A percentile compares a stretch with the other conserved stretches of the same genome.
Evolutionary conservation across 2,113 vertebrate genomes (phyloP).

Genomic region (Poeciliopsis turrubarensis): DNA sequence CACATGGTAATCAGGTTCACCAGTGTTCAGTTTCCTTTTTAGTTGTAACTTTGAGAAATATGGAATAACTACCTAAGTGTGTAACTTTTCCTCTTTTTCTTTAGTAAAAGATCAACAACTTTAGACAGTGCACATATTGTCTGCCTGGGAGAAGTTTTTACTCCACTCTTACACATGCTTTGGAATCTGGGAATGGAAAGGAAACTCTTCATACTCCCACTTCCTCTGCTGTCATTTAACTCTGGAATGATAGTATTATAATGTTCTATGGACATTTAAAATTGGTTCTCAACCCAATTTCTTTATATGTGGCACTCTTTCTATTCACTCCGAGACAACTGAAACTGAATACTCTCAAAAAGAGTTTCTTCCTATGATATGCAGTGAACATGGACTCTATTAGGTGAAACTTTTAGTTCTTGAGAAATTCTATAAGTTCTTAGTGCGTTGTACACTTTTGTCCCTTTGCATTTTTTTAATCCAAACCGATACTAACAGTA

Average conservation of each 20-base stretch:
- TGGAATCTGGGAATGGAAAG: constrained; percentile 62
- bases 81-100: constrained; percentile 1
- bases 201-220: constrained; percentile 46
- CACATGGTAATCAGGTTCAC: constrained; percentile 68
- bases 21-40: constrained; percentile 7
- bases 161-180: constrained; percentile 41
- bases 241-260: constrained; percentile 56
- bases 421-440: no score
- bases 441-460: no score
- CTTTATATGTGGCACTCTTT: constrained; percentile 21
- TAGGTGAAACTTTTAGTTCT: no score
- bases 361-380: no score
- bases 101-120: constrained; percentile 21
- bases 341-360: no score
- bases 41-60: constrained; percentile 6
- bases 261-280: constrained; percentile 53
- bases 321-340: background rate
- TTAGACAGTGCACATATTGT: constrained; percentile 46
- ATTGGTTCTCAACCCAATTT: constrained; percentile 47
- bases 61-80: constrained; percentile 5
- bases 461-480: no score
- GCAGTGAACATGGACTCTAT: no score
- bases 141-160: constrained; percentile 44
- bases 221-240: constrained; percentile 54
- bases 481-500: no score